A percentile compares a stretch with the other conserved stretches of the same genome.
Conservation (phyloP, 2,797 vertebrate species). For the Lindbergichthys nudifrons region DNA sequence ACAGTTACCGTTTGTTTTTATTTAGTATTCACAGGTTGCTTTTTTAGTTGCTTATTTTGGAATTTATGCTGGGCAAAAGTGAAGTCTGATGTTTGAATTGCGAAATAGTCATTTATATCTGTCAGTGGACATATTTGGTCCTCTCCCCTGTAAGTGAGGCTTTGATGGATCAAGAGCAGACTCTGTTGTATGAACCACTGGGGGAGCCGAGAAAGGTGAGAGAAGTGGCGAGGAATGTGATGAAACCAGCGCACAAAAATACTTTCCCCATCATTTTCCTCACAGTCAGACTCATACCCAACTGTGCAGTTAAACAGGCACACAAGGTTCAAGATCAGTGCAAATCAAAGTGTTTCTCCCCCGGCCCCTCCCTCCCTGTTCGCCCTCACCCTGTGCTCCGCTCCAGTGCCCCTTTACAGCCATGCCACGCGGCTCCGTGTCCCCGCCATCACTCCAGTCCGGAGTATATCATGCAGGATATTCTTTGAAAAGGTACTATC, state of each 20-base stretch:
- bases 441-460: slow-evolving; percentile 65
- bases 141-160: slow-evolving; percentile 30
- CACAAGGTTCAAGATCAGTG: slow-evolving; percentile 84
- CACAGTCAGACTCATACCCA: slow-evolving; percentile 71
- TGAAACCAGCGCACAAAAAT: slow-evolving; percentile 72
- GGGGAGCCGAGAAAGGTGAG: slow-evolving; percentile 60
- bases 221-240: slow-evolving; percentile 78
- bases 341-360: slow-evolving; percentile 78
- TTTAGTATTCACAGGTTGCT: slow-evolving; percentile 2
- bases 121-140: slow-evolving; percentile 54
- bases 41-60: slow-evolving; percentile 2
- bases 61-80: slow-evolving; percentile 14
- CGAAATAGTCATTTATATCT: slow-evolving; percentile 48
- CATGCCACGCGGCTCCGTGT: slow-evolving; percentile 64
- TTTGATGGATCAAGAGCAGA: slow-evolving; percentile 64
- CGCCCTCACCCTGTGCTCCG: slow-evolving; percentile 40
- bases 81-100: slow-evolving; percentile 8
- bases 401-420: slow-evolving; percentile 64
- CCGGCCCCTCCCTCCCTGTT: slow-evolving; percentile 36
- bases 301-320: slow-evolving; percentile 80
- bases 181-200: slow-evolving; percentile 59
- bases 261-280: slow-evolving; percentile 70
- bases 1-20: slow-evolving; percentile 4
- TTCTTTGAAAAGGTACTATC: slow-evolving; percentile 92
- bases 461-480: slow-evolving; percentile 85